These are phyloP conservation scores for Harmothoe impar DNA, from an alignment of 2,888 invertebrate genomes.

Conservation along the genomic window DNA sequence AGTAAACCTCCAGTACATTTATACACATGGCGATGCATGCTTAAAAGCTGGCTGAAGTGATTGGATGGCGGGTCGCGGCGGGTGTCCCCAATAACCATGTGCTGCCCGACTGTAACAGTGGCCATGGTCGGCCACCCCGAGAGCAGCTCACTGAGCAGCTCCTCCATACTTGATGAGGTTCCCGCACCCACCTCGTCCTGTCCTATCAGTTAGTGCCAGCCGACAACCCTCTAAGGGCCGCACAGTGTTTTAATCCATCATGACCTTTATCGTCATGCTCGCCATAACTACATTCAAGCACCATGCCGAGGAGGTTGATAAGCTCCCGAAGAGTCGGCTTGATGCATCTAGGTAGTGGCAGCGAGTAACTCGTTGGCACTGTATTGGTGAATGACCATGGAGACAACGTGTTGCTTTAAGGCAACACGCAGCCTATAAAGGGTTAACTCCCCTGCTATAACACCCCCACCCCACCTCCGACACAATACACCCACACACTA, in stretches of 20 bases:
- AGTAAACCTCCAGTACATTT: neutral
- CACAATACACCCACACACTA: neutral
- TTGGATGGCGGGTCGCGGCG: neutral
- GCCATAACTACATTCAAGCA: too few relatives aligned
- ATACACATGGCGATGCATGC: neutral
- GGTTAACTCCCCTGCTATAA: neutral
- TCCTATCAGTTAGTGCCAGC: neutral
- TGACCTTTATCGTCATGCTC: too few relatives aligned
- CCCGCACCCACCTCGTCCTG: neutral
- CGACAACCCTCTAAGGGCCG: neutral
- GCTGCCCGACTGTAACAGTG: neutral
- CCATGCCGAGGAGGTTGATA: too few relatives aligned
- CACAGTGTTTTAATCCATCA: neutral
- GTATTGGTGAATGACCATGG: too few relatives aligned
- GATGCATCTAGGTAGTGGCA: too few relatives aligned
- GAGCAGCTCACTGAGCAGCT: neutral
- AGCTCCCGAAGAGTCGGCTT: too few relatives aligned
- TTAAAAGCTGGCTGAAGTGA: neutral
- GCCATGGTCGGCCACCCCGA: neutral
- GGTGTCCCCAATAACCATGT: constrained; percentile 15
- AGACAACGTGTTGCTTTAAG: neutral
- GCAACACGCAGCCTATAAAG: neutral
- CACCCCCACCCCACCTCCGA: neutral
- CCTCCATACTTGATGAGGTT: constrained; percentile 34
- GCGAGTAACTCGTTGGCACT: too few relatives aligned